Conservation (phyloP, 2,113 vertebrate species). For the Takifugu flavidus region DNA sequence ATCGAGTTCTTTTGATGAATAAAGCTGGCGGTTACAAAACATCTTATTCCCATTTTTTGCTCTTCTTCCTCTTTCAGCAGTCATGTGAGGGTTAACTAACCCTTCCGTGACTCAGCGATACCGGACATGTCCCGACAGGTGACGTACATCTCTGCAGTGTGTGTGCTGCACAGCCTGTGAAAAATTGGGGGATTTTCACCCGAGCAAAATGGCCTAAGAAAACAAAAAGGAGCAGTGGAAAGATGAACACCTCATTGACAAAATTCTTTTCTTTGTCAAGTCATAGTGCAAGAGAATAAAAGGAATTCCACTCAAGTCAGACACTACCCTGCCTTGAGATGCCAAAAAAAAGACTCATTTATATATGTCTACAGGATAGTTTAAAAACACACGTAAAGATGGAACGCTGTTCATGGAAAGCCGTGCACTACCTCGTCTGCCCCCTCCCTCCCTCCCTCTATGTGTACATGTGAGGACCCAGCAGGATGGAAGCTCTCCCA, state of each 20-base stretch:
- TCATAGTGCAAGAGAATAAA: constrained; percentile 62
- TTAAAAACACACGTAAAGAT: constrained; percentile 15
- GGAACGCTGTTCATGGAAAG: constrained; percentile 19
- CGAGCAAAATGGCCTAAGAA: constrained; percentile 61
- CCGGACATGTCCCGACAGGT: constrained; percentile 72
- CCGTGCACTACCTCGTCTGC: constrained; percentile 8
- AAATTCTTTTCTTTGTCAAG: constrained; percentile 71
- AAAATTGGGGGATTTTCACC: constrained; percentile 60
- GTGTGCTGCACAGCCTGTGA: constrained; percentile 49
- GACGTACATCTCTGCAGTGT: constrained; percentile 47
- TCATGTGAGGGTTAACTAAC: constrained; percentile 65
- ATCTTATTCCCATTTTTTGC: background rate
- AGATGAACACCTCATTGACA: constrained; percentile 64
- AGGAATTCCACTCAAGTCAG: constrained; percentile 62
- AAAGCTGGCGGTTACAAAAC: constrained; percentile 1
- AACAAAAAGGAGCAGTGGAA: constrained; percentile 65
- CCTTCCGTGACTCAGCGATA: constrained; percentile 66
- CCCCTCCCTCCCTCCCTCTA: constrained; percentile 18
- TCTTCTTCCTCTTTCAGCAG: constrained; percentile 15
- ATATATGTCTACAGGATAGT: constrained; percentile 13
- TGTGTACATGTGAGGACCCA: constrained; percentile 57
- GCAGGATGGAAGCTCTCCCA: constrained; percentile 73
- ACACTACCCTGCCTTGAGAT: constrained; percentile 40
- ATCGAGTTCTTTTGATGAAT: background rate
- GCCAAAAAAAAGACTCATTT: background rate